Evolutionary conservation across 2,797 vertebrate genomes (phyloP).

Genomic region (Falco novaeseelandiae): DNA sequence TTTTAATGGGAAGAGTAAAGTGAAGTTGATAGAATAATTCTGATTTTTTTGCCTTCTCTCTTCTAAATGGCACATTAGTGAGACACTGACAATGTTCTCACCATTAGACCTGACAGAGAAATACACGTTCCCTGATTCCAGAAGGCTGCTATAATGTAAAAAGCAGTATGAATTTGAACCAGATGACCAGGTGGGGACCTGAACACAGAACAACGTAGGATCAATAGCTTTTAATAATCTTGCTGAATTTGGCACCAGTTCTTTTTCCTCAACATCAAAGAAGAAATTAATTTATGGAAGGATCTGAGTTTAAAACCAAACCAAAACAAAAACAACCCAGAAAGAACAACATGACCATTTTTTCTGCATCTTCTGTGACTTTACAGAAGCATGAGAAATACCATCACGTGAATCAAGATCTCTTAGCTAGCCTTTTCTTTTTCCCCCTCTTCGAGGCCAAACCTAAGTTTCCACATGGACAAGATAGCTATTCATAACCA

Average conservation of each 20-base stretch:
- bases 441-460: background rate
- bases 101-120: slow-evolving; percentile 11
- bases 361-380: background rate
- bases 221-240: slow-evolving; percentile 22
- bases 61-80: slow-evolving; percentile 32
- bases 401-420: background rate
- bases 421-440: background rate
- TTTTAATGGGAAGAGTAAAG: slow-evolving; percentile 15
- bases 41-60: slow-evolving; percentile 25
- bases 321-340: no score
- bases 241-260: background rate
- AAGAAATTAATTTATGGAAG: background rate
- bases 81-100: slow-evolving; percentile 1
- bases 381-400: background rate
- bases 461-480: background rate
- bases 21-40: slow-evolving; percentile 46
- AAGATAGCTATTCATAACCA: background rate
- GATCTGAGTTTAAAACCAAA: background rate
- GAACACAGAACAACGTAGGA: background rate
- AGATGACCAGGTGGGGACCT: background rate
- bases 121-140: slow-evolving; percentile 5
- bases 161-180: background rate
- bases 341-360: background rate
- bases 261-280: background rate
- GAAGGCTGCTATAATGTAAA: slow-evolving; percentile 14